Base-by-base conservation (phyloP, 2,113 vertebrate species). In the Prionailurus viverrinus region DNA sequence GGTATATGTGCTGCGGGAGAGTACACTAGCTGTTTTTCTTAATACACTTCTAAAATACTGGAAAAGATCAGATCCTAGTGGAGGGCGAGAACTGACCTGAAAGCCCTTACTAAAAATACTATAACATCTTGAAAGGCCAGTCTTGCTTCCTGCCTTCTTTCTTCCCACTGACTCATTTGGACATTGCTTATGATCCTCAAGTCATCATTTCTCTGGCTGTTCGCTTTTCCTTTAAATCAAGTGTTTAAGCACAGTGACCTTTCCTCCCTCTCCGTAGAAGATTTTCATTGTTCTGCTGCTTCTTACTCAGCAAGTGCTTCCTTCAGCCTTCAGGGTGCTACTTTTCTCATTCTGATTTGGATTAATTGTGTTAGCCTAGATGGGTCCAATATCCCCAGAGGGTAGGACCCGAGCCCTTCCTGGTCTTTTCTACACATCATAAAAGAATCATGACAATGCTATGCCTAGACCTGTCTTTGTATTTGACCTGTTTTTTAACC, bases 331-430 rank as follows among this genome's bases (percentile, higher is more conserved):
- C 13, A 89, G 16, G 73, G 58, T 74, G 79, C 31, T 71, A 3
- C 45, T 83, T 93, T 90, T 79, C 45, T 91, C n/a, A n/a, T 82
- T 94, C 86, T 90, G 25, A 55, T 61, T 93, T 83, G 78, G n/a
- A 78, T 23, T 51, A 39, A 58, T 41, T 36, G 27, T 36, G 23
- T 55, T 58, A 88, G 13, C 12, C n/a, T 48, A 10, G 29, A 41
- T n/a, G 33, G 15, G 55, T 51, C 14, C 23, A n/a, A 1, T 84
- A 12, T 85, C 27, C 33, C 31, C 48, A 41, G 82, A 92, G 27
- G 63, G 2, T 8, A 74, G 55, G 14, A n/a, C 15, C 81, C 76
- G 21, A 51, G 15, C 27, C n/a, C 66, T 74, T 21, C 13, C 73
- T 58, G 53, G 13, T 91, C 5, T 78, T 45, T 84, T 55, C 33